Evolutionary conservation across 2,888 invertebrate genomes (phyloP).

Genomic region (Macaria liturata): DNA sequence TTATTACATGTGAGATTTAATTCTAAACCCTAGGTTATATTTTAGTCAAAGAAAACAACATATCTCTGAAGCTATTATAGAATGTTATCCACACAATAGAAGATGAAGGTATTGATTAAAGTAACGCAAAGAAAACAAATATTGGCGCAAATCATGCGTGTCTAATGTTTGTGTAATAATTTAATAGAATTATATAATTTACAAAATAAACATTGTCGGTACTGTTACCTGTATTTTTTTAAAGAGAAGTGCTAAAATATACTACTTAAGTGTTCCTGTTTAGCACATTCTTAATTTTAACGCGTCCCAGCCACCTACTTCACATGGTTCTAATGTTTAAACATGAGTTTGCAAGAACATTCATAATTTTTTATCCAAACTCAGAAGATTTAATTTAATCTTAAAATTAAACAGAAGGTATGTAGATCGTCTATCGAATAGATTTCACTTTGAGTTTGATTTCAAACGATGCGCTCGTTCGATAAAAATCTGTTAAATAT

Average conservation of each 20-base stretch:
- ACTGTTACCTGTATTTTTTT: conserved; percentile 24
- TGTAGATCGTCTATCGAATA: conserved; percentile 18
- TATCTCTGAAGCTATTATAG: too few relatives aligned
- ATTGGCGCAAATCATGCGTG: background rate
- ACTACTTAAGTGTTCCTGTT: conserved; percentile 23
- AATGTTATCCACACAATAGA: too few relatives aligned
- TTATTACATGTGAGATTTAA: too few relatives aligned
- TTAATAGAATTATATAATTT: conserved; percentile 29
- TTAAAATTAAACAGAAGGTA: conserved; percentile 8
- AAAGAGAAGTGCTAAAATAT: conserved; percentile 28
- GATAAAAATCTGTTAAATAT: too few relatives aligned
- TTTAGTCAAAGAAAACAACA: too few relatives aligned
- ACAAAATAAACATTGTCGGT: conserved; percentile 17
- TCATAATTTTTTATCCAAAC: conserved; percentile 11
- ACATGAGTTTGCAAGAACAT: conserved; percentile 4
- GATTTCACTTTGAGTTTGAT: too few relatives aligned
- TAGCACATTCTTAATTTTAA: conserved; percentile 35
- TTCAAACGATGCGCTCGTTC: too few relatives aligned
- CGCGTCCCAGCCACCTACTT: conserved; percentile 27
- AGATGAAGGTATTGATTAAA: too few relatives aligned
- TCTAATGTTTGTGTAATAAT: conserved; percentile 2
- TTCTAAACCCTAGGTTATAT: too few relatives aligned
- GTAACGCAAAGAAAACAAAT: background rate
- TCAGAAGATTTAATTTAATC: background rate
- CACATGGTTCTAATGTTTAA: conserved; percentile 13